Evolutionary conservation across 35 echinoderm and acorn worm genomes (phyloP).

Genomic region (Apostichopus californicus): DNA sequence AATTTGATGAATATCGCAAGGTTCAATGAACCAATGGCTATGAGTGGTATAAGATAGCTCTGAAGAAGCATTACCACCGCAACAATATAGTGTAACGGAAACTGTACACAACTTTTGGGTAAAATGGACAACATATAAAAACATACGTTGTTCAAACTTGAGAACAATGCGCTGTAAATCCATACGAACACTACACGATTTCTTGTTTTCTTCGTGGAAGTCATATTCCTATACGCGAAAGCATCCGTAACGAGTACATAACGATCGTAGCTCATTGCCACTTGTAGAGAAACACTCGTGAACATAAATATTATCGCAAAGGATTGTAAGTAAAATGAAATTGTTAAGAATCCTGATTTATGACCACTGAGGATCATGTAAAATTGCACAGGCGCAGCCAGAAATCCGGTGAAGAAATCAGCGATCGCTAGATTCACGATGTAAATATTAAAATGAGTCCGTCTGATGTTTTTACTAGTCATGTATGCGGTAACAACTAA

Average conservation of each 20-base stretch:
- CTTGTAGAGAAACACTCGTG: neutral
- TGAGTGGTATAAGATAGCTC: neutral
- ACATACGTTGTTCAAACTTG: no score
- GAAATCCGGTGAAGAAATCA: neutral
- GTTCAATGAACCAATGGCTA: neutral
- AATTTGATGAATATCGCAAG: neutral
- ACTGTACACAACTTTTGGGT: neutral
- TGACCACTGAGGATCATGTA: neutral
- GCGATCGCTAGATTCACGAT: neutral
- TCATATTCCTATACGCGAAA: neutral
- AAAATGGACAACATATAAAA: neutral
- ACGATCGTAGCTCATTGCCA: conserved; percentile 27
- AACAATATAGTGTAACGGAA: neutral
- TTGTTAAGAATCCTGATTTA: neutral
- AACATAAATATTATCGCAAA: neutral
- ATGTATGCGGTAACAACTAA: neutral
- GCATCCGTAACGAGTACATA: conserved; percentile 11
- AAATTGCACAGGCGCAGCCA: neutral
- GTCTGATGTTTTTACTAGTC: neutral
- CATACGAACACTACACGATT: neutral
- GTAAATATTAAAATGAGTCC: conserved; percentile 21
- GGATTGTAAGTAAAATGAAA: no score
- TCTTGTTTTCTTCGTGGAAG: neutral
- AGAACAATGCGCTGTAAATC: neutral
- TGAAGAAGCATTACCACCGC: neutral